A percentile compares a stretch with the other conserved stretches of the same genome.
Evolutionary conservation across 1,140 invertebrate species (phyloP).

Genomic region (Meloidogyne chitwoodi): DNA sequence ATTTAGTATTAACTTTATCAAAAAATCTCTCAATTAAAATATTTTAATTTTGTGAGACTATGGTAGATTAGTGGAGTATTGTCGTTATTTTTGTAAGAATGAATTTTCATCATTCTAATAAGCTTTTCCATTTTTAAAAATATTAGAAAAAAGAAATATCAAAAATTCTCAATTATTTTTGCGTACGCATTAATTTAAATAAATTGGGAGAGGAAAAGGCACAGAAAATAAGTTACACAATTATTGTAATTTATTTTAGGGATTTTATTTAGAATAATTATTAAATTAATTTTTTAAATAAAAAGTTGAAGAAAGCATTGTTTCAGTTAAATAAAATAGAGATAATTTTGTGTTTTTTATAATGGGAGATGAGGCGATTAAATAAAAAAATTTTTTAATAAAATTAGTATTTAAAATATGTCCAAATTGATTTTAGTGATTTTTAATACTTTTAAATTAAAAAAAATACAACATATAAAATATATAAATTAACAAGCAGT

Average conservation of each 20-base stretch:
- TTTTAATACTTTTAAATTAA: too few species aligned
- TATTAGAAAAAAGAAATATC: not conserved
- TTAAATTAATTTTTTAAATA: not conserved
- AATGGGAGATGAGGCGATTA: not conserved
- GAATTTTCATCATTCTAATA: too few species aligned
- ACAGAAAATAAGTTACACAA: not conserved
- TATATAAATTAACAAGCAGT: too few species aligned
- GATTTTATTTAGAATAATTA: not conserved
- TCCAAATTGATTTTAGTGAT: not conserved
- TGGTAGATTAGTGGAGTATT: too few species aligned
- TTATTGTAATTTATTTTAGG: not conserved
- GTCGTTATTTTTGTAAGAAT: too few species aligned
- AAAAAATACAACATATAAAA: too few species aligned
- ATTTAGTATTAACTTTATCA: too few species aligned
- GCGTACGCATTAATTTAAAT: not conserved
- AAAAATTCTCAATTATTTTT: not conserved
- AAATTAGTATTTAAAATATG: not conserved
- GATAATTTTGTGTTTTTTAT: not conserved
- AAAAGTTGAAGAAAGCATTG: not conserved
- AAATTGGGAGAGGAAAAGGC: not conserved
- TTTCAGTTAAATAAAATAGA: not conserved
- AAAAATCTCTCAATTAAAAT: too few species aligned
- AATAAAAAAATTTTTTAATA: not conserved
- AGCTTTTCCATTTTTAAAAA: too few species aligned
- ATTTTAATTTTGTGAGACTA: too few species aligned